Evolutionary conservation across 2,113 vertebrate species (phyloP).

Genomic region (Rattus rattus): DNA sequence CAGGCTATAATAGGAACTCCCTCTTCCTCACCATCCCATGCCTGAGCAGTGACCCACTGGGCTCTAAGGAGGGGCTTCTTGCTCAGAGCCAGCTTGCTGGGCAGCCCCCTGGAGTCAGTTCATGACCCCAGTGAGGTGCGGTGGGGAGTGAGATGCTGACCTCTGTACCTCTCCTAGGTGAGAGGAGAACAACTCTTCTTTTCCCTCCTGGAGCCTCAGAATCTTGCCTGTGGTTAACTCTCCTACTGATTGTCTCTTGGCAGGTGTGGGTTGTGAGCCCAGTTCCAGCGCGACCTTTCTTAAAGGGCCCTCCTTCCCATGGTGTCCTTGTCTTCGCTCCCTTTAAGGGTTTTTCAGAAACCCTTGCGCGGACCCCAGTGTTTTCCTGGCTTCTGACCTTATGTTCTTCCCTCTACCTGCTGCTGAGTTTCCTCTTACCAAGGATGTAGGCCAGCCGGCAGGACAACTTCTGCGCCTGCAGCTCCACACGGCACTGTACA

Average conservation of each 20-base stretch:
- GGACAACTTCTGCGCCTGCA: neutral
- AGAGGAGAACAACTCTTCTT: neutral
- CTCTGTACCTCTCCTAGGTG: neutral
- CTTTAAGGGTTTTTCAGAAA: neutral
- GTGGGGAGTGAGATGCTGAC: neutral
- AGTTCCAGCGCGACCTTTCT: neutral
- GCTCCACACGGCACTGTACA: neutral
- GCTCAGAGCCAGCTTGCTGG: neutral
- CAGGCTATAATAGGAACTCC: neutral
- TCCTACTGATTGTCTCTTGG: neutral
- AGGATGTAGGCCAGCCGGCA: neutral
- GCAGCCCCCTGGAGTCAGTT: neutral
- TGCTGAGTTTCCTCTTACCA: neutral
- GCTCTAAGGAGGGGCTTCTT: neutral
- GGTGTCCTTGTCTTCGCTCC: too few relatives aligned
- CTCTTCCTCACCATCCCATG: neutral
- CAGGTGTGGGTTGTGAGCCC: neutral
- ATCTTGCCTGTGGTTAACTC: neutral
- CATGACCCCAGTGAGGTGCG: neutral
- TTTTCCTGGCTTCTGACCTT: neutral
- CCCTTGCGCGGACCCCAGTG: neutral
- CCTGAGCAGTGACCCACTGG: constrained; percentile 39
- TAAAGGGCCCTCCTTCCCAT: neutral
- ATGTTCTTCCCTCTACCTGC: neutral
- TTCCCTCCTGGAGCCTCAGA: neutral